Evolutionary conservation across 2,797 vertebrate species (phyloP).

Genomic region (Carapus acus): DNA sequence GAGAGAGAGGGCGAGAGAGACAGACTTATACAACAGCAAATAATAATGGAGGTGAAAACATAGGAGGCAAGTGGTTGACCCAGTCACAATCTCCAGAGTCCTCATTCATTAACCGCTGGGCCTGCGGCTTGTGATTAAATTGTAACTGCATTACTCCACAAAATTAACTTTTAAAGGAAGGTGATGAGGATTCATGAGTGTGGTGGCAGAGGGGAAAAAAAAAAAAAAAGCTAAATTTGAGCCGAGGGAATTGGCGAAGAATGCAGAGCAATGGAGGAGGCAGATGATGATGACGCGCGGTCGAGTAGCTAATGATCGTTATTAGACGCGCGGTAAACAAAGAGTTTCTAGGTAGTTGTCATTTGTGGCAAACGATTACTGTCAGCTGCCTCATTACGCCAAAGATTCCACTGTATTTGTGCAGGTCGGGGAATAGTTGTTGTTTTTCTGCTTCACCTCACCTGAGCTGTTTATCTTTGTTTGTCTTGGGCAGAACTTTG

Average conservation of each 20-base stretch:
- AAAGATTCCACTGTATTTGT: neutral
- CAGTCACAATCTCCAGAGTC: constrained; percentile 1
- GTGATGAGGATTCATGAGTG: constrained; percentile 5
- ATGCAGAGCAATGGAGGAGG: neutral
- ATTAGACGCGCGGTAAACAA: constrained; percentile 33
- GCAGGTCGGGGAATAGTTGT: neutral
- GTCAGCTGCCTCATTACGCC: constrained; percentile 5
- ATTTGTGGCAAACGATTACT: constrained; percentile 15
- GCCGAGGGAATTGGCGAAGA: constrained; percentile 5
- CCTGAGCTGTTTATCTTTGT: neutral
- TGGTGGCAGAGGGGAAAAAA: constrained; percentile 4
- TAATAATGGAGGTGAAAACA: constrained; percentile 9
- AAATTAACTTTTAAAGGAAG: constrained; percentile 16
- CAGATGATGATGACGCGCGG: constrained; percentile 30
- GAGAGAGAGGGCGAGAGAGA: no score
- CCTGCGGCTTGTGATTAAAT: constrained; percentile 8
- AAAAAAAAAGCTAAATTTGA: constrained; percentile 8
- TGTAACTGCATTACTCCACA: constrained; percentile 9
- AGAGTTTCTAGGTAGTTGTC: constrained; percentile 17
- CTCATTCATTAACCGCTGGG: neutral
- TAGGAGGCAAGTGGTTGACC: neutral
- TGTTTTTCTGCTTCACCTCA: constrained; percentile 4
- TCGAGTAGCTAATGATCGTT: constrained; percentile 21
- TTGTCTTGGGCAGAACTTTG: neutral
- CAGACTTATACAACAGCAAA: no score